Evolutionary conservation across 2,113 vertebrate species (phyloP).

Genomic region (Bagarius yarrelli): DNA sequence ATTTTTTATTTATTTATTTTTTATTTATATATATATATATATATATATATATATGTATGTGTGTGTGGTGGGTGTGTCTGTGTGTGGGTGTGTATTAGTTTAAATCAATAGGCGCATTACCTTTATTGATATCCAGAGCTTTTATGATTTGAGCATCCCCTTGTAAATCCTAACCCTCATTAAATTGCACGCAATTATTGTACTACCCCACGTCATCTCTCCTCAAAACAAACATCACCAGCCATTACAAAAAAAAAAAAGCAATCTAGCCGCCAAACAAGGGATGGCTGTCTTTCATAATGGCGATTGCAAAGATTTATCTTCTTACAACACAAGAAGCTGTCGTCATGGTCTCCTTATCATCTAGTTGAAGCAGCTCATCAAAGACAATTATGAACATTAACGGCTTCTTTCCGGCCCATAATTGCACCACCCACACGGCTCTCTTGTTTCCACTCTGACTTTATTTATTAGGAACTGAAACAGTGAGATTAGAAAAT

Average conservation of each 20-base stretch:
- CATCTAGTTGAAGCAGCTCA: slow-evolving; percentile 2
- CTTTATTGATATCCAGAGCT: background rate
- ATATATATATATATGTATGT: too few relatives aligned
- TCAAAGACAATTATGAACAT: slow-evolving; percentile 8
- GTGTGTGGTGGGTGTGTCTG: too few relatives aligned
- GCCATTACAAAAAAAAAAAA: background rate
- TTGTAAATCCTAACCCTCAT: background rate
- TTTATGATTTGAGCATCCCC: background rate
- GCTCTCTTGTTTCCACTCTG: slow-evolving; percentile 14
- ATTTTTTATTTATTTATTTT: too few relatives aligned
- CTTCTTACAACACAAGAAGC: background rate
- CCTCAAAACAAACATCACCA: background rate
- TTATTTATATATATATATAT: too few relatives aligned
- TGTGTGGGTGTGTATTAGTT: too few relatives aligned
- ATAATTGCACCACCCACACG: slow-evolving; percentile 29
- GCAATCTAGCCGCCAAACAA: background rate
- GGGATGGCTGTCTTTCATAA: background rate
- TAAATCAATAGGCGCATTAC: background rate
- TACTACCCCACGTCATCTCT: background rate
- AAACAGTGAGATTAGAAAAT: slow-evolving; percentile 24
- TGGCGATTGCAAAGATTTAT: background rate
- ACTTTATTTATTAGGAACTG: slow-evolving; percentile 31
- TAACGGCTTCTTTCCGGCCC: slow-evolving; percentile 14
- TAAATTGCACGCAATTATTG: background rate
- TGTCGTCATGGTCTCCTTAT: background rate